A percentile compares a stretch with the other conserved stretches of the same genome.
Conservation (phyloP, 35 echinoderm and acorn worm species). For the Lytechinus variegatus region DNA sequence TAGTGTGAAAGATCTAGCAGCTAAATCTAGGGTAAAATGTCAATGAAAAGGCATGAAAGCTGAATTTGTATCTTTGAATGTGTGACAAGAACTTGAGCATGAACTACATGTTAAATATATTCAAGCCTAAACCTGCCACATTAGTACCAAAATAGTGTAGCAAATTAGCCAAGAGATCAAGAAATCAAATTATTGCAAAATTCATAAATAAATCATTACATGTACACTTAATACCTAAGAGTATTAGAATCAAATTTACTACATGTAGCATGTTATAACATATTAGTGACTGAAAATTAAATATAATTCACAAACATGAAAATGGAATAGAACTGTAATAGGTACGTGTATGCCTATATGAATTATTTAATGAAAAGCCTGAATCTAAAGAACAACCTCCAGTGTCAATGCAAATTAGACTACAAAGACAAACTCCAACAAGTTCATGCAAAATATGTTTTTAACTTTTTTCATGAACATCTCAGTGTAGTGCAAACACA, state of each 20-base stretch:
- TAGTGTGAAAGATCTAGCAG: too few species aligned
- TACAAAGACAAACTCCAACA: not conserved
- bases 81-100: too few species aligned
- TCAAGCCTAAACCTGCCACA: too few species aligned
- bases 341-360: not conserved
- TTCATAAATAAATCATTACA: not conserved
- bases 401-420: not conserved
- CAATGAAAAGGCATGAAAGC: too few species aligned
- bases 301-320: not conserved
- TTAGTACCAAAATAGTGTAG: too few species aligned
- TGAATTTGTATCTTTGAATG: too few species aligned
- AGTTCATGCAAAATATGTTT: not conserved
- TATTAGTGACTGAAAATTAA: not conserved
- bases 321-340: not conserved
- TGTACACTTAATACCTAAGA: not conserved
- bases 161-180: too few species aligned
- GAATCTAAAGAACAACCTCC: not conserved
- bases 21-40: too few species aligned
- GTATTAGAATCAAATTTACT: not conserved
- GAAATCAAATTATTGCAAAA: too few species aligned
- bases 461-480: not conserved
- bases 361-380: not conserved
- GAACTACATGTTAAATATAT: too few species aligned
- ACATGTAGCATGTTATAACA: not conserved
- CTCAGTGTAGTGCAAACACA: constrained; percentile 10